Percentiles rank a stretch among this genome's conserved stretches.
Evolutionary conservation across 2,113 vertebrate genomes (phyloP).

Genomic region (Pedionomus torquatus): DNA sequence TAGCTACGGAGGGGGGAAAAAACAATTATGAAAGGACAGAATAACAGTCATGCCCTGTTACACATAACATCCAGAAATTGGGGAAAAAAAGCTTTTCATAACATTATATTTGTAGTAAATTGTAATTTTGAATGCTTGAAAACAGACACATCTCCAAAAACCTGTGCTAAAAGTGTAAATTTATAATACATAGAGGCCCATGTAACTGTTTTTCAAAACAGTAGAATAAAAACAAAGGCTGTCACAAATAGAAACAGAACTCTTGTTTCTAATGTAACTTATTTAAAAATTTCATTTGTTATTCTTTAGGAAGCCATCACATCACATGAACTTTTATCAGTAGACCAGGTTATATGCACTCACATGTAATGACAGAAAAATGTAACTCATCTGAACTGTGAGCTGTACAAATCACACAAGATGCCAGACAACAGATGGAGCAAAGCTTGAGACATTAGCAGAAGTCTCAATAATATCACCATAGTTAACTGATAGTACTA

Average conservation of each 20-base stretch:
- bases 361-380: neutral
- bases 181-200: neutral
- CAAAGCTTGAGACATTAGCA: neutral
- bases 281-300: neutral
- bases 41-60: neutral
- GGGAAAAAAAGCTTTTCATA: neutral
- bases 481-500: neutral
- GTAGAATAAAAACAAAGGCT: neutral
- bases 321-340: neutral
- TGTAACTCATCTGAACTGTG: neutral
- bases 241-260: neutral
- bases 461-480: neutral
- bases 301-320: neutral
- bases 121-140: neutral
- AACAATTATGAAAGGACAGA: neutral
- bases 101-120: neutral
- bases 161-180: neutral
- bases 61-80: neutral
- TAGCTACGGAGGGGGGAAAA: neutral
- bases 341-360: neutral
- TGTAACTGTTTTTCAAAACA: neutral
- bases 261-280: neutral
- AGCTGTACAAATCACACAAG: neutral
- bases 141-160: neutral
- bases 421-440: neutral